Evolutionary conservation across 2,888 invertebrate species (phyloP).

Genomic region (Tetheella fluctuosa): DNA sequence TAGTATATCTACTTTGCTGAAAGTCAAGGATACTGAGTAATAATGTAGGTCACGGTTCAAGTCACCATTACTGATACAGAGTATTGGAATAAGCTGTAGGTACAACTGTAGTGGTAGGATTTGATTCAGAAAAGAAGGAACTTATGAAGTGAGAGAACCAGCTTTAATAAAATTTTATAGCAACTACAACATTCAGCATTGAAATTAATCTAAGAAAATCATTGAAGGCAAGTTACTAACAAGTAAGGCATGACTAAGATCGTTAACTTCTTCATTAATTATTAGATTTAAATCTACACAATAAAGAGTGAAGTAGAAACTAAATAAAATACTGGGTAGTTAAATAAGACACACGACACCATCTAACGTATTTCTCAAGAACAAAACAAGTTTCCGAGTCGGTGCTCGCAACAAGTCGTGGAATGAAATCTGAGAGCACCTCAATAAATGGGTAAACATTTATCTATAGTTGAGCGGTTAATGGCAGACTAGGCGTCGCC

Average conservation of each 20-base stretch:
- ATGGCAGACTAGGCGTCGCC: constrained; percentile 51
- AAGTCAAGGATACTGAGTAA: not conserved
- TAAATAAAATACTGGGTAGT: constrained; percentile 41
- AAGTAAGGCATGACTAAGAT: not conserved
- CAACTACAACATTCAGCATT: not conserved
- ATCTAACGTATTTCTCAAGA: constrained; percentile 42
- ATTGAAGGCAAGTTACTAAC: not conserved
- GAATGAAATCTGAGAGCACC: constrained; percentile 50
- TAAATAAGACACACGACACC: constrained; percentile 44
- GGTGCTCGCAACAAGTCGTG: constrained; percentile 34
- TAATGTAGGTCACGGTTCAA: not conserved
- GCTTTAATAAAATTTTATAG: not conserved
- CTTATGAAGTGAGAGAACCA: too few relatives aligned
- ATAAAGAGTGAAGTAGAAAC: constrained; percentile 29
- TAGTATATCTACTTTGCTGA: not conserved
- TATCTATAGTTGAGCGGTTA: constrained; percentile 48
- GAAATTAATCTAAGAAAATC: not conserved
- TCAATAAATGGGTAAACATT: constrained; percentile 59
- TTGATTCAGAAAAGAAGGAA: not conserved
- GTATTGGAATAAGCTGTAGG: not conserved
- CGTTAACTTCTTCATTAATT: constrained; percentile 21
- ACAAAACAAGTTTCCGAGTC: constrained; percentile 43
- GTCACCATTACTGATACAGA: not conserved
- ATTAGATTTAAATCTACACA: constrained; percentile 8
- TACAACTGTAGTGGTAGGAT: not conserved